These are phyloP conservation scores for Psophia crepitans DNA, from an alignment of 2,113 vertebrate species.

Conservation along the genomic window DNA sequence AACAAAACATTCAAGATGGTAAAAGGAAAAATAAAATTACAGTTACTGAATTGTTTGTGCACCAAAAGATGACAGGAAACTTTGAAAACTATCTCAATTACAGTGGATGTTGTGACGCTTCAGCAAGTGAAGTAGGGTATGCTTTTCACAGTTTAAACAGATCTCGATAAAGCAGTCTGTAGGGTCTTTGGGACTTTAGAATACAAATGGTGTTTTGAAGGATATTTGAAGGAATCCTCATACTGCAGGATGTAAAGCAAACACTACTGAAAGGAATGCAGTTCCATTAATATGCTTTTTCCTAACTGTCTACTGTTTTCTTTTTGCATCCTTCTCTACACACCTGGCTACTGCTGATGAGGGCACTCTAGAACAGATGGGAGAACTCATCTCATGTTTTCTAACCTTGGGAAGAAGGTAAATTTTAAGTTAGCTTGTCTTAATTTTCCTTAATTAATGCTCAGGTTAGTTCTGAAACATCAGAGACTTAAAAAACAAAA, in stretches of 20 bases:
- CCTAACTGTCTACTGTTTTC: neutral
- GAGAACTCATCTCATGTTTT: neutral
- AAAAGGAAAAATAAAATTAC: neutral
- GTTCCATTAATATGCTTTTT: neutral
- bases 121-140: neutral
- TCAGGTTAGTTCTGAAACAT: neutral
- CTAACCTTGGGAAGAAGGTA: neutral
- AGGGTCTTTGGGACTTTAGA: neutral
- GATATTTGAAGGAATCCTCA: neutral
- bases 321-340: neutral
- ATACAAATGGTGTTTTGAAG: neutral
- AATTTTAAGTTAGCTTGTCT: neutral
- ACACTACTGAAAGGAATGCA: neutral
- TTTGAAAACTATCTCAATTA: neutral
- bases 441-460: neutral
- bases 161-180: neutral
- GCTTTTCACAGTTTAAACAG: neutral
- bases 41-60: neutral
- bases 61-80: neutral
- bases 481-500: neutral
- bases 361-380: neutral
- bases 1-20: neutral
- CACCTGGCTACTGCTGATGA: neutral
- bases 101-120: neutral
- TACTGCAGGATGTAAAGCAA: neutral